Percentiles rank a stretch among this genome's conserved stretches.
phyloP scores from a whole-genome alignment of 1,140 invertebrate genomes.

The Camponotus vicinus region DNA sequence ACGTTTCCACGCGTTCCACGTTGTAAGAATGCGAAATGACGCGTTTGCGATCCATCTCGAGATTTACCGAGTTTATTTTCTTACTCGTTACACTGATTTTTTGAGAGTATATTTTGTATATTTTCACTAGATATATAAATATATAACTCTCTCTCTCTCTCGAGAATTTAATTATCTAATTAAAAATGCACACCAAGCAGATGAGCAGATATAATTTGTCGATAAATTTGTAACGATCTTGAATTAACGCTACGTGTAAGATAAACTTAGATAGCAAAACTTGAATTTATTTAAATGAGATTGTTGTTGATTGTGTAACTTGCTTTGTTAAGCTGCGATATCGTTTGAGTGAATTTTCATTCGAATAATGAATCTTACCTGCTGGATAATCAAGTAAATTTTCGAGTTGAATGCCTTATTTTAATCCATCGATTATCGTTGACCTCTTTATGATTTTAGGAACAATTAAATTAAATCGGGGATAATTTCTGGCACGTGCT shows the following conservation, averaged over 20 bases:
- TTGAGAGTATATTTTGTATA: neutral
- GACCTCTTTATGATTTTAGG: constrained; percentile 43
- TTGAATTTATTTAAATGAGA: neutral
- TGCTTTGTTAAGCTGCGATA: neutral
- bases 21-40: constrained; percentile 52
- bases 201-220: neutral
- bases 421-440: constrained; percentile 31
- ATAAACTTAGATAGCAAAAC: too few relatives aligned
- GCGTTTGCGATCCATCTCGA: neutral
- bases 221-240: too few relatives aligned
- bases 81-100: neutral
- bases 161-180: neutral
- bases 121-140: too few relatives aligned
- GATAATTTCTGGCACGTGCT: neutral
- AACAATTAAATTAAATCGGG: constrained; percentile 31
- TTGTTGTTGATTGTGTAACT: neutral
- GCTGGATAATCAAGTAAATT: constrained; percentile 3
- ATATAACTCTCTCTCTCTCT: too few relatives aligned
- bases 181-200: neutral
- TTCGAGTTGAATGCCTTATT: constrained; percentile 36
- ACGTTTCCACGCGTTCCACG: constrained; percentile 6
- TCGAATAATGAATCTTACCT: constrained; percentile 20
- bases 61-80: neutral
- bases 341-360: neutral
- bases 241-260: too few relatives aligned